phyloP scores from a whole-genome alignment of 2,113 vertebrate genomes.

The Puntigrus tetrazona region DNA sequence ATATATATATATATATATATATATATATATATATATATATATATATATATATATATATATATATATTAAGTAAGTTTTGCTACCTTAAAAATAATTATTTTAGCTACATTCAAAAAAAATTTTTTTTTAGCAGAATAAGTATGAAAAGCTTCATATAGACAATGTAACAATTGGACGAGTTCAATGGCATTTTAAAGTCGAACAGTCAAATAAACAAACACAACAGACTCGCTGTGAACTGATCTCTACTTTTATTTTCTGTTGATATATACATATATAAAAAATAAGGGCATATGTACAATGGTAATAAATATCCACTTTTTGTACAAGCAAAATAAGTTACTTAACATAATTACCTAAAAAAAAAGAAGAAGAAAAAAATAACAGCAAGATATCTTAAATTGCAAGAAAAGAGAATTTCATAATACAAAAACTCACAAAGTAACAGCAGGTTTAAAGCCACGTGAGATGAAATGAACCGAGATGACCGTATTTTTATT shows the following conservation, averaged over 20 bases:
- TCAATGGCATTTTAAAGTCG: conserved; percentile 16
- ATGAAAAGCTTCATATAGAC: conserved; percentile 5
- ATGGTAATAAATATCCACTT: conserved; percentile 84
- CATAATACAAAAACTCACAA: conserved; percentile 55
- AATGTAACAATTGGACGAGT: neutral
- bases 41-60: too few species aligned
- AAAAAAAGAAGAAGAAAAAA: conserved; percentile 13
- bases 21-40: too few species aligned
- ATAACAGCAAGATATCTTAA: conserved; percentile 31
- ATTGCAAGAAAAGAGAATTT: conserved; percentile 48
- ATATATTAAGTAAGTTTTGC: too few species aligned
- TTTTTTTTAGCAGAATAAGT: conserved; percentile 1
- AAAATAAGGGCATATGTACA: conserved; percentile 85
- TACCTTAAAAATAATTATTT: too few species aligned
- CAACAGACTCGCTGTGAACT: conserved; percentile 55
- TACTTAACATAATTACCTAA: conserved; percentile 73
- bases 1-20: too few species aligned
- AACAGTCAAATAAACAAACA: conserved; percentile 28
- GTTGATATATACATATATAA: conserved; percentile 83
- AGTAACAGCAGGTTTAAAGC: conserved; percentile 67
- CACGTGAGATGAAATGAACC: conserved; percentile 51
- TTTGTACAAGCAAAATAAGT: conserved; percentile 85
- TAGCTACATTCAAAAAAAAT: too few species aligned
- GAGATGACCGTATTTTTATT: conserved; percentile 23
- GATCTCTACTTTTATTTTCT: conserved; percentile 80